A percentile compares a stretch with the other conserved stretches of the same genome.
Evolutionary conservation across 2,888 invertebrate species (phyloP).

Genomic region (Perizoma flavofasciatum): DNA sequence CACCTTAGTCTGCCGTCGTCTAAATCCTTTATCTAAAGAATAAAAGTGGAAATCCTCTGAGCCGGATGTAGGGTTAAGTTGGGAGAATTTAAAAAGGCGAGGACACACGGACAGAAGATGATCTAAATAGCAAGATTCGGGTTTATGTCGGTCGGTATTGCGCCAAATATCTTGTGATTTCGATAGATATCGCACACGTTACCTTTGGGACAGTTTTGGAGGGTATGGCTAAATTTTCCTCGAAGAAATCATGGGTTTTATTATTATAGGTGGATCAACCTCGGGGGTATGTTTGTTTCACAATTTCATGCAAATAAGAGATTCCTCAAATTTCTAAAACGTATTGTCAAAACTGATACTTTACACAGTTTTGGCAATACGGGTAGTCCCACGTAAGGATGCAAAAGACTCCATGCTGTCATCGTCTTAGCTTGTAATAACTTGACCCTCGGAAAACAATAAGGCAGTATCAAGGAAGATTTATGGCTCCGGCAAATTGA

Average conservation of each 20-base stretch:
- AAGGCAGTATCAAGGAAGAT: slow-evolving; percentile 24
- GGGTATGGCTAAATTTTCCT: slow-evolving; percentile 26
- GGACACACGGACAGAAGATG: slow-evolving; percentile 63
- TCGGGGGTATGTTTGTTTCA: slow-evolving; percentile 2
- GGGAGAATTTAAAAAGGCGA: slow-evolving; percentile 45
- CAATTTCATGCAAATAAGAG: neutral
- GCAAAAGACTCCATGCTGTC: neutral
- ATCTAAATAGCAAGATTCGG: slow-evolving; percentile 71
- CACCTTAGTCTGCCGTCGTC: slow-evolving; percentile 20
- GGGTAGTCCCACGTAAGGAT: neutral
- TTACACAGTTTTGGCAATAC: too few species aligned
- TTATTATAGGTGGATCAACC: slow-evolving; percentile 27
- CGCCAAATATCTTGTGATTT: slow-evolving; percentile 52
- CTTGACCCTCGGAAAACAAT: slow-evolving; percentile 29
- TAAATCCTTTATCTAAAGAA: slow-evolving; percentile 8
- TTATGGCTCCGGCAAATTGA: slow-evolving; percentile 23
- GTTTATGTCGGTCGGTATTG: slow-evolving; percentile 66
- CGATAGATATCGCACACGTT: slow-evolving; percentile 29
- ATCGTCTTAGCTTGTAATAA: slow-evolving; percentile 20
- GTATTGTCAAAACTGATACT: too few species aligned
- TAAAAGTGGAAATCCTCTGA: slow-evolving; percentile 33
- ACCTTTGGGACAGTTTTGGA: slow-evolving; percentile 33
- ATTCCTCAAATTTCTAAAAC: too few species aligned
- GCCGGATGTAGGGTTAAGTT: slow-evolving; percentile 27
- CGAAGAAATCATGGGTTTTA: slow-evolving; percentile 23